Evolutionary conservation across 2,797 vertebrate genomes (phyloP), one percentile per base, ranked within the genome.

Genomic region (Rhinella marina): DNA sequence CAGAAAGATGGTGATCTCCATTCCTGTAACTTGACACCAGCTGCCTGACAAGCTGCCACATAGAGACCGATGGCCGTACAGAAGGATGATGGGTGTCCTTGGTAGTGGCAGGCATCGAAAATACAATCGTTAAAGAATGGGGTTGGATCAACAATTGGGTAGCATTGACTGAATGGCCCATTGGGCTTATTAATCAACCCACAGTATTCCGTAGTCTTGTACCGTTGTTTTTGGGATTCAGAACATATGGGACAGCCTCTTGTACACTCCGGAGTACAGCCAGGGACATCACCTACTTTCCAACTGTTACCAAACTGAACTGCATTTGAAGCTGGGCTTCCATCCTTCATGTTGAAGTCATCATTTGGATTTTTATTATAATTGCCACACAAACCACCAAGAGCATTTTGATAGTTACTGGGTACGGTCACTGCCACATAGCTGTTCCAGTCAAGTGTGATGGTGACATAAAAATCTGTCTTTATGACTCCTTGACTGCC

Each of bases 1-100:
- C 97, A 98, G 92, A 96, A 94, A 14, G 77, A 17, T 0, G 92
- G n/a, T 0, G 81, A 95, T 90, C 96, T 95, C 97, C 97, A 97
- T 0, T 84, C 88, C 64, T 54, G 0, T 64, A 98, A 23, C 0
- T 82, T 81, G 81, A 92, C 61, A 21, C 93, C 95, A 0, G 21
- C 82, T 9, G 54, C 88, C 86, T 96, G 95, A 83, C 95, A 96
- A 54, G 94, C 93, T 2, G 93, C 85, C 11, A 92, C 91, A 73
- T 95, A 96, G 48, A 92, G 73, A 7, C 92, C 87, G 54, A 96
- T 92, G 4, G 93, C 90, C 19, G 93, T 87, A 88, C 95, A 96
- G 41, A 94, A 92, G 4, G 93, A 70, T 61, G 91, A 90, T 32
- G 84, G 91, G 50, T 90, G 90, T 61, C 94, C 94, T 1, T 90